Evolutionary conservation across 2,797 vertebrate species (phyloP).

Genomic region (Chrysocyon brachyurus): DNA sequence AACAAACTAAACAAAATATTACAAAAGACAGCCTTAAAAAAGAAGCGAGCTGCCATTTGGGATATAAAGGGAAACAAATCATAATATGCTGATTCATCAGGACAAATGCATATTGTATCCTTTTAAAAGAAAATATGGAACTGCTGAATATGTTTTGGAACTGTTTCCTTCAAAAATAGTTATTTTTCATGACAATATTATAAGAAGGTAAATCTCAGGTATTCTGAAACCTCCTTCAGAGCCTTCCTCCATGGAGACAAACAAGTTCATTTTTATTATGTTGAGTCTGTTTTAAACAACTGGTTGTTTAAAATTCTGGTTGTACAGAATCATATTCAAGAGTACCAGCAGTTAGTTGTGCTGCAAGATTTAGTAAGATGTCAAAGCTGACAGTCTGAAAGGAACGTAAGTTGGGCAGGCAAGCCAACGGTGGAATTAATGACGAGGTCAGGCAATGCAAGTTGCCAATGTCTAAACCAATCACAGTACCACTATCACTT

Average conservation of each 20-base stretch:
- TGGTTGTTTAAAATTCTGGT: constrained; percentile 50
- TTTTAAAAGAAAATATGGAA: background rate
- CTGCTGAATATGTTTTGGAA: background rate
- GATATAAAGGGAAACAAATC: background rate
- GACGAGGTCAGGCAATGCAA: constrained; percentile 25
- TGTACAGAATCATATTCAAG: background rate
- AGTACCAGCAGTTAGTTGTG: background rate
- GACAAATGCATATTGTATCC: background rate
- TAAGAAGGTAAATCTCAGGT: background rate
- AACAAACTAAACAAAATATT: background rate
- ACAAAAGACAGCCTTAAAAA: background rate
- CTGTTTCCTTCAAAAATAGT: background rate
- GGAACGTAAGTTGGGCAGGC: background rate
- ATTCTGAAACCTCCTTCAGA: background rate
- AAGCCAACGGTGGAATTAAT: constrained; percentile 41
- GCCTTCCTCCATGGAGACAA: background rate
- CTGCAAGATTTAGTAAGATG: constrained; percentile 43
- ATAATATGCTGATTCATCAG: background rate
- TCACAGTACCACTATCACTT: background rate
- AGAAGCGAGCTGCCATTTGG: background rate
- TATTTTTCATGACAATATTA: background rate
- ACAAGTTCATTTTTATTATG: constrained; percentile 29
- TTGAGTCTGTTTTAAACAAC: background rate
- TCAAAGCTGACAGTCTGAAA: constrained; percentile 24
- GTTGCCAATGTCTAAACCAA: background rate